Base-by-base conservation (phyloP, 2,888 invertebrate genomes). In the Megaustenia siamemsis region DNA sequence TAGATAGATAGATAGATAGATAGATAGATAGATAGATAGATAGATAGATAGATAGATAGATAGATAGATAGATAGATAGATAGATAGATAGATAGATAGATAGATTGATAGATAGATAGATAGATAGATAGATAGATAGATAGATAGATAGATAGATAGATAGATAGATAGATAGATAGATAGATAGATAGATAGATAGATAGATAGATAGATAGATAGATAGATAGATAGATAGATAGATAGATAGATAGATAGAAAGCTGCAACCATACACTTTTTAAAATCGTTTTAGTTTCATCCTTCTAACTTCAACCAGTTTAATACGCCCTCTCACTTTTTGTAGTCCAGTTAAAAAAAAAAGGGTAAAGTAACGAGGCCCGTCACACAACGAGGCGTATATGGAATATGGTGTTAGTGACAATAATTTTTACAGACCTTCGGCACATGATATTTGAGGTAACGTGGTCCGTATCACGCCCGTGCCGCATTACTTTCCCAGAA, bases 101-200 rank as follows among this genome's bases (percentile, higher is more conserved):
- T 75, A 49, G 28, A 75, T 75, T 35, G 45, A 75, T 75, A 49
- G 45, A 75, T 75, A 49, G 45, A 49, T 75, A 49, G 40, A 49
- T 75, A 49, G 45, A 75, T 75, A 49, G 28, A 49, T 75, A 49
- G 45, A 75, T 49, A 49, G 45, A 45, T 75, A 49, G 45, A 45
- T 75, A 45, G 28, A 75, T 75, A 75, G 45, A 75, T 75, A 75
- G 28, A 75, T 75, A 75, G 45, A 45, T 75, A 49, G 45, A 49
- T 75, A 75, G 24, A 75, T 75, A 49, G 45, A 75, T 75, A 49
- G 45, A 45, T 75, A 49, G 45, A 45, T 75, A 75, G 28, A 45
- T 75, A 49, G 45, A 49, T 75, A 49, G 45, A 75, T 75, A 38
- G 69, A 35, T 75, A 75, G 45, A 45, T 75, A 49, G 45, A 45